A percentile compares a stretch with the other conserved stretches of the same genome.
phyloP scores from a whole-genome alignment of 1,140 invertebrate genomes.

The Metaphire vulgaris region DNA sequence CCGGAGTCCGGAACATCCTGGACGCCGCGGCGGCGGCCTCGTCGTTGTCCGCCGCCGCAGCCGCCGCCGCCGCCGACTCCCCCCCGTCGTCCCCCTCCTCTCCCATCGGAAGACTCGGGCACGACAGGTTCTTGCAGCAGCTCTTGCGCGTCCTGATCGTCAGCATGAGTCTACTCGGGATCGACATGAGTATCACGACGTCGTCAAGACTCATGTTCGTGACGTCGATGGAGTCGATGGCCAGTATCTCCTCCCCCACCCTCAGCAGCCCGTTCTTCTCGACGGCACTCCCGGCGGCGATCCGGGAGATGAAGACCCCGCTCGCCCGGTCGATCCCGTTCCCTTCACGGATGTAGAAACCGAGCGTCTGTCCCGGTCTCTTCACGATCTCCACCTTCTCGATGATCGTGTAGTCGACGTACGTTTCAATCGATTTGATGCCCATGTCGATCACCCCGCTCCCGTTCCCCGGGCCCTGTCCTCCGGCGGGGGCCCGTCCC shows the following conservation, averaged over 20 bases:
- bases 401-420: slow-evolving; percentile 53
- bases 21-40: slow-evolving; percentile 54
- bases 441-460: slow-evolving; percentile 5
- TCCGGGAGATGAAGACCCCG: slow-evolving; percentile 96
- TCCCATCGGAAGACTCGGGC: slow-evolving; percentile 57
- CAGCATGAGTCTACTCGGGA: slow-evolving; percentile 85
- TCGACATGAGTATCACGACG: slow-evolving; percentile 98
- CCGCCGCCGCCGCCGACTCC: slow-evolving; percentile 81
- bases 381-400: slow-evolving; percentile 98
- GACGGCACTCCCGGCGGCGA: slow-evolving; percentile 67
- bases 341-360: slow-evolving; percentile 93
- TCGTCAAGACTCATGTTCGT: slow-evolving; percentile 95
- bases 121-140: slow-evolving; percentile 32
- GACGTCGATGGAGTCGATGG: slow-evolving; percentile 94
- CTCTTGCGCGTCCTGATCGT: slow-evolving; percentile 63
- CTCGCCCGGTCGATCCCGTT: slow-evolving; percentile 86
- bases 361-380: slow-evolving; percentile 93
- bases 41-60: slow-evolving; percentile 61
- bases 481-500: neutral
- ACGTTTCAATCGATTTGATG: slow-evolving; percentile 19
- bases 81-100: slow-evolving; percentile 52
- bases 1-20: slow-evolving; percentile 44
- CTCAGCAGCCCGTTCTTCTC: slow-evolving; percentile 92
- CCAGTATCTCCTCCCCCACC: slow-evolving; percentile 97
- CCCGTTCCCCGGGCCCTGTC: neutral